Conservation (phyloP, 1,140 invertebrate genomes). For the Agraylea sexmaculata region DNA sequence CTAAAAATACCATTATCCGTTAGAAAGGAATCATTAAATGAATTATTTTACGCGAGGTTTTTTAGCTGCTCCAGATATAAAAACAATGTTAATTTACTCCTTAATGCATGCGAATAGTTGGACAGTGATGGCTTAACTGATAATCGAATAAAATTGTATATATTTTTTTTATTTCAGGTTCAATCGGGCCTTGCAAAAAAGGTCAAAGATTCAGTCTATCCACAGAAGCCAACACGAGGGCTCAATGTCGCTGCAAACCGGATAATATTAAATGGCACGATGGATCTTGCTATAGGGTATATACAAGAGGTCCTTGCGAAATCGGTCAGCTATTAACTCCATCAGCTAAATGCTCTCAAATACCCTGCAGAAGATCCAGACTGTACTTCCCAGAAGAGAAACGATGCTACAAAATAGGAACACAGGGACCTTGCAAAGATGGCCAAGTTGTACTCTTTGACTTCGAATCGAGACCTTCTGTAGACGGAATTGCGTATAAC, state of each 20-base stretch:
- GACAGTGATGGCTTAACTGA: no score
- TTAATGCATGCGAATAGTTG: no score
- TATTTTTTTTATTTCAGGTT: conserved; percentile 33
- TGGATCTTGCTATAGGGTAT: conserved; percentile 59
- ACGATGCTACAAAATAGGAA: conserved; percentile 62
- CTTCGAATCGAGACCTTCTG: conserved; percentile 56
- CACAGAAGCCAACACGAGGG: conserved; percentile 30
- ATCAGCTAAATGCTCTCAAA: conserved; percentile 42
- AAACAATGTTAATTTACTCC: no score
- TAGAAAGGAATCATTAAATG: no score
- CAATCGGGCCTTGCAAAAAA: conserved; percentile 53
- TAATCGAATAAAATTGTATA: not conserved
- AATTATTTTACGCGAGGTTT: no score
- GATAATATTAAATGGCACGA: conserved; percentile 55
- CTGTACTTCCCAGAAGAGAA: conserved; percentile 61
- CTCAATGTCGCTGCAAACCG: conserved; percentile 54
- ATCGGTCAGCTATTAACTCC: conserved; percentile 53
- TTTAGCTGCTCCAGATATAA: no score
- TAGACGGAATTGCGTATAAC: conserved; percentile 70
- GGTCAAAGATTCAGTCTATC: conserved; percentile 54
- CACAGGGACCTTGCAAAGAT: conserved; percentile 53
- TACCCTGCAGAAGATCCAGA: conserved; percentile 58
- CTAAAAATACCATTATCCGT: no score
- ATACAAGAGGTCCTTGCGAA: conserved; percentile 63
- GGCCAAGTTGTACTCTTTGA: conserved; percentile 66